Evolutionary conservation across 1,140 invertebrate genomes (phyloP).

Genomic region (Drosophila elegans): DNA sequence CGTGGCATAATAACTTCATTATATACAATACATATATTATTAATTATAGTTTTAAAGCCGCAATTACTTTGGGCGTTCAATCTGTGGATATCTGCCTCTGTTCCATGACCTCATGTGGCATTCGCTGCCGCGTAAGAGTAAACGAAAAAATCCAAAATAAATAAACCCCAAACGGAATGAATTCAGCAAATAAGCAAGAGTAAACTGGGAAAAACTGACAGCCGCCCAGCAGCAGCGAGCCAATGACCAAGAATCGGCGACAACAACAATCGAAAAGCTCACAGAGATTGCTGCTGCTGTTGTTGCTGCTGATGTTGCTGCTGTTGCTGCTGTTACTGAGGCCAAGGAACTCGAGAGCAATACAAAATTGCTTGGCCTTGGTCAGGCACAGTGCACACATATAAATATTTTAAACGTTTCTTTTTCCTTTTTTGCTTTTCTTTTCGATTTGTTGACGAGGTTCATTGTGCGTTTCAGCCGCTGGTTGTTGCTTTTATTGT

Average conservation of each 20-base stretch:
- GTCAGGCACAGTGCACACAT: slow-evolving; percentile 73
- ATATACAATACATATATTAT: slow-evolving; percentile 15
- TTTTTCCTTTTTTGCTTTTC: slow-evolving; percentile 38
- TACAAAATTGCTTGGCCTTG: slow-evolving; percentile 81
- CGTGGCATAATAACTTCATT: slow-evolving; percentile 22
- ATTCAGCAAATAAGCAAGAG: slow-evolving; percentile 77
- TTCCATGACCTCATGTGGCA: slow-evolving; percentile 47
- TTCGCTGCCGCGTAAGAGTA: slow-evolving; percentile 62
- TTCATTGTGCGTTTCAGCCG: slow-evolving; percentile 53
- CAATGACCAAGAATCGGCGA: slow-evolving; percentile 80
- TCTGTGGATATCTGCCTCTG: slow-evolving; percentile 7
- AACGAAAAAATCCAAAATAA: slow-evolving; percentile 70
- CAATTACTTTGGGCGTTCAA: slow-evolving; percentile 27
- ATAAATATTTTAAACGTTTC: slow-evolving; percentile 81
- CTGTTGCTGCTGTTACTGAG: slow-evolving; percentile 35
- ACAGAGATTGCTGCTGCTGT: slow-evolving; percentile 44
- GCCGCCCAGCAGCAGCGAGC: slow-evolving; percentile 55
- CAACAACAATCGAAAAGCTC: slow-evolving; percentile 48
- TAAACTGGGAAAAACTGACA: slow-evolving; percentile 19
- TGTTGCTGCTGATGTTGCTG: slow-evolving; percentile 22
- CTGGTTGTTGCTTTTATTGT: slow-evolving; percentile 25
- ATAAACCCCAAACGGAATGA: slow-evolving; percentile 69
- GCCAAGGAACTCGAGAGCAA: slow-evolving; percentile 78
- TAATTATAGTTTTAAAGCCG: slow-evolving; percentile 52
- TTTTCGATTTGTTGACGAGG: slow-evolving; percentile 29